Conservation (phyloP, 64 coral and sea anemone species). For the Astreopora myriophthalma region DNA sequence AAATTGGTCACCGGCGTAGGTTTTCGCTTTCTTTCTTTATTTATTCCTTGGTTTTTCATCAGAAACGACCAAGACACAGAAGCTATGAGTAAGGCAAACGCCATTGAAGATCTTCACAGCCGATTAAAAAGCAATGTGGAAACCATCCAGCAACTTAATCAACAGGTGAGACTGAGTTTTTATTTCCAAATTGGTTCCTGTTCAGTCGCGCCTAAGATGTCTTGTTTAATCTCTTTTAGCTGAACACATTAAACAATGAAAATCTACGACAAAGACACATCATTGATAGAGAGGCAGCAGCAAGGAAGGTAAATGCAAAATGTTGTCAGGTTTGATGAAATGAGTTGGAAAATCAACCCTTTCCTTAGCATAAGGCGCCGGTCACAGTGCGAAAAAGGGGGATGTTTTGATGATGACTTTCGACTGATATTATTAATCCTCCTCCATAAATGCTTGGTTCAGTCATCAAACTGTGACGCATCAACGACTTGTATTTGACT, state of each 20-base stretch:
- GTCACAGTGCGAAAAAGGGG: too few relatives aligned
- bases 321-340: too few relatives aligned
- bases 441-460: too few relatives aligned
- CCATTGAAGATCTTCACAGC: constrained; percentile 93
- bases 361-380: not conserved
- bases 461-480: too few relatives aligned
- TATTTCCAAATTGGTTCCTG: too few relatives aligned
- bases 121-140: constrained; percentile 94
- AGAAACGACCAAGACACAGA: constrained; percentile 92
- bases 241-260: constrained; percentile 83
- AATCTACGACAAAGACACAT: constrained; percentile 87
- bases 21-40: not conserved
- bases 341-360: not conserved
- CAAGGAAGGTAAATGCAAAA: constrained; percentile 68
- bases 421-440: too few relatives aligned
- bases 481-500: too few relatives aligned
- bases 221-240: not conserved
- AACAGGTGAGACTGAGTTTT: constrained; percentile 60
- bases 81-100: constrained; percentile 83
- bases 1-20: not conserved
- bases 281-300: constrained; percentile 78
- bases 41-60: not conserved
- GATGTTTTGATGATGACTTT: too few relatives aligned
- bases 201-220: too few relatives aligned
- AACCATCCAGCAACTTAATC: constrained; percentile 90